Conservation (phyloP, 2,113 vertebrate species). For the Serilophus lunatus region DNA sequence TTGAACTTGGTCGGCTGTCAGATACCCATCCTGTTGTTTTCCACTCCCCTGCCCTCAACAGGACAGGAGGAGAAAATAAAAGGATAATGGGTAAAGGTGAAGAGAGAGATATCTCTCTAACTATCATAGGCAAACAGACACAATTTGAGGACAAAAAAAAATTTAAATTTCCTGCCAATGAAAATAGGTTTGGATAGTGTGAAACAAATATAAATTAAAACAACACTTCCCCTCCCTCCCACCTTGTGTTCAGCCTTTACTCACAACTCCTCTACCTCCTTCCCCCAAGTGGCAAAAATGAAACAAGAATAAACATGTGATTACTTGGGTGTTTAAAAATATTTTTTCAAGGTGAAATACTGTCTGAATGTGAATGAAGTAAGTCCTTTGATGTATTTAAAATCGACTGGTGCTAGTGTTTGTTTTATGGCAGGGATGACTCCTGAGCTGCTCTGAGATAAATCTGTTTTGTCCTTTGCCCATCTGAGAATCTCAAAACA, state of each 20-base stretch:
- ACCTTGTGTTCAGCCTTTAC: background rate
- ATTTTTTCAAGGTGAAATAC: background rate
- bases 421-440: background rate
- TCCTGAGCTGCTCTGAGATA: background rate
- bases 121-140: background rate
- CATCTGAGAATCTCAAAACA: background rate
- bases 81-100: background rate
- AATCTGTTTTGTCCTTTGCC: background rate
- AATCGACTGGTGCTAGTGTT: background rate
- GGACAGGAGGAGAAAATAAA: background rate
- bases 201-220: background rate
- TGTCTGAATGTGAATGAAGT: background rate
- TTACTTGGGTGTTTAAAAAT: background rate
- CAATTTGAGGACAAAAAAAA: background rate
- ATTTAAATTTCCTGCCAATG: background rate
- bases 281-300: accelerated
- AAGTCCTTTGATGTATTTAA: background rate
- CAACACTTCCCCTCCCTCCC: accelerated
- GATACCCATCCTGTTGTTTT: background rate
- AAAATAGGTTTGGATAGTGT: background rate
- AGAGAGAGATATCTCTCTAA: background rate
- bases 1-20: background rate
- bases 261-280: background rate
- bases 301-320: background rate
- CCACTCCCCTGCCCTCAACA: background rate